Evolutionary conservation across 37 sponge, comb jelly and placozoan species (phyloP), one percentile per base, ranked within the genome.

Genomic region (Tethya wilhelma): DNA sequence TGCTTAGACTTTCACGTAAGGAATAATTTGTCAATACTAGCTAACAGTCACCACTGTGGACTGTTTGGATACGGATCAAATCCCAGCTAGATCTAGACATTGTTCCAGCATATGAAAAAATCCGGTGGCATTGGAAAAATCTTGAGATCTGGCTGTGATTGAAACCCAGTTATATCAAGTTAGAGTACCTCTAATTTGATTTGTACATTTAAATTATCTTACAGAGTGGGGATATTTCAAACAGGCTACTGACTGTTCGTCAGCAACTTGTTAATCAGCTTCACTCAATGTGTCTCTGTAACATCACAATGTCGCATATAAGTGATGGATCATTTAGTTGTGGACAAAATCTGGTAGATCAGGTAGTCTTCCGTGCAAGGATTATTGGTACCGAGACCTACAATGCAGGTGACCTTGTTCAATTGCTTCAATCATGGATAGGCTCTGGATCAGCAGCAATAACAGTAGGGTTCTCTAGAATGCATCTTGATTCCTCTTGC

Each of bases 381-480:
- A 62, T 82, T 55, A 8, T 82, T 19, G 82, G 82, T 30, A 73
- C 64, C 38, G 34, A 49, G 36, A 44, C 26, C 25, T 73, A 34
- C 38, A 73, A 53, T 46, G 73, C 74, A 3, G 9, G 0, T 32
- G 82, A 19, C 25, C 73, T 82, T 0, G 63, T 72, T 2, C 12
- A 63, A 4, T 26, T 82, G 46, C 39, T 82, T 3, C 82, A 73
- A 23, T 45, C 74, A 4, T 82, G 82, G 82, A 53, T 82, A 4
- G 37, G 0, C 2, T 64, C 64, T 45, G 72, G 53, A 1, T 4
- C 1, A 7, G 82, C 74, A 22, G 30, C 14, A 58, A 58, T 58
- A 28, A 58, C 26, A 4, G 62, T 73, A 1, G 64, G 60, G 12
- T 62, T 41, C 0, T 44, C 63, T 34, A 53, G 64, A 0, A 26